phyloP scores from a whole-genome alignment of 2,888 invertebrate species.

The Blastobasis adustella region DNA sequence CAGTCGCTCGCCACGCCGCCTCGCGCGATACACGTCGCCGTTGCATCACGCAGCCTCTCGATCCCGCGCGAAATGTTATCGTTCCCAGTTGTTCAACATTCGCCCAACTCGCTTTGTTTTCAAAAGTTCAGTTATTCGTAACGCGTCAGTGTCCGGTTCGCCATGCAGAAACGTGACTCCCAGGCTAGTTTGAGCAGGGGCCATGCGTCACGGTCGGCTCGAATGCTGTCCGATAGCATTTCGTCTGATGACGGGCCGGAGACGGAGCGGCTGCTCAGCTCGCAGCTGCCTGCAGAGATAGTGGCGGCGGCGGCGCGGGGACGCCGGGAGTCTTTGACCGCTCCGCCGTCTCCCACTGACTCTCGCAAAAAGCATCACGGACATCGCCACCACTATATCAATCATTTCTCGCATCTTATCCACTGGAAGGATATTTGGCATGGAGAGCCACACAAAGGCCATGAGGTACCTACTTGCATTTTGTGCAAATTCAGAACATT shows the following conservation, averaged over 20 bases:
- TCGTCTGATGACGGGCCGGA: constrained; percentile 66
- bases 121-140: constrained; percentile 23
- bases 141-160: constrained; percentile 24
- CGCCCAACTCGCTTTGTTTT: constrained; percentile 28
- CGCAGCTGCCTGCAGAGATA: constrained; percentile 42
- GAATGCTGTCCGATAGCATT: constrained; percentile 56
- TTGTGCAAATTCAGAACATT: background rate
- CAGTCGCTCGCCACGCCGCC: constrained; percentile 40
- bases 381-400: constrained; percentile 61
- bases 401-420: constrained; percentile 62
- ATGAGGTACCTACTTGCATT: constrained; percentile 45
- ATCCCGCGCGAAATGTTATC: constrained; percentile 39
- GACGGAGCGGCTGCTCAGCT: constrained; percentile 51
- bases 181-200: constrained; percentile 39
- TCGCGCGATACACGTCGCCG: constrained; percentile 34
- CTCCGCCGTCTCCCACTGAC: constrained; percentile 68
- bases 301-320: constrained; percentile 38
- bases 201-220: constrained; percentile 42
- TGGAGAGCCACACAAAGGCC: constrained; percentile 58
- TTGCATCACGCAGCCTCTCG: constrained; percentile 4
- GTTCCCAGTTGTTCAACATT: constrained; percentile 15
- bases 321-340: constrained; percentile 60
- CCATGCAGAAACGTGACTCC: constrained; percentile 53
- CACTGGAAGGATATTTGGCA: constrained; percentile 70
- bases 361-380: constrained; percentile 58